These are phyloP conservation scores for Gambusia yucatana DNA, from an alignment of 2,797 vertebrate genomes.

Conservation along the genomic window DNA sequence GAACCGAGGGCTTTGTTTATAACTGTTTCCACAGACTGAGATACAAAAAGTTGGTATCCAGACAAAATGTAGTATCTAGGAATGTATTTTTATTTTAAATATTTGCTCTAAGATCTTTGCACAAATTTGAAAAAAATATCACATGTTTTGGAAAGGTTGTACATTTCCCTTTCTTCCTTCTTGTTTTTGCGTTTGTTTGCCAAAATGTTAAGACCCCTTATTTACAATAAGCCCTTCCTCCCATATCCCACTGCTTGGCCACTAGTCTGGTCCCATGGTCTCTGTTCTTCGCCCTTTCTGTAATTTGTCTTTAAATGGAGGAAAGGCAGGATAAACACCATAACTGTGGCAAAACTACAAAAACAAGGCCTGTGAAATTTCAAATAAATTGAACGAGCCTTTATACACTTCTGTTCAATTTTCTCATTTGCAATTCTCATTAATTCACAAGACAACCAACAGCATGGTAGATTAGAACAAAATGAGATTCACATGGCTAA, in stretches of 20 bases:
- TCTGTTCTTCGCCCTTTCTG: constrained; percentile 54
- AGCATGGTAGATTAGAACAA: background rate
- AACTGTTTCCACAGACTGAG: constrained; percentile 42
- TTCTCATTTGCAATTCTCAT: background rate
- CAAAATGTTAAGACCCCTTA: constrained; percentile 63
- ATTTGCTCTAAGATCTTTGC: constrained; percentile 37
- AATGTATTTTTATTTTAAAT: constrained; percentile 47
- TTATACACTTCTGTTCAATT: constrained; percentile 5
- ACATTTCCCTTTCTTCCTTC: constrained; percentile 20
- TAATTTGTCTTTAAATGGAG: constrained; percentile 82
- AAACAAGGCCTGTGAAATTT: constrained; percentile 74
- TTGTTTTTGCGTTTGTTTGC: constrained; percentile 30
- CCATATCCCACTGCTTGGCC: constrained; percentile 51
- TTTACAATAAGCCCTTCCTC: constrained; percentile 67
- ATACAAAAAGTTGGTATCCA: constrained; percentile 5
- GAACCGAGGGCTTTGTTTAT: constrained; percentile 46
- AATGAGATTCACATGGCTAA: background rate
- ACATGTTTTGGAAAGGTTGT: constrained; percentile 18
- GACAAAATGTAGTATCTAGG: constrained; percentile 10
- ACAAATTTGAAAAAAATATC: background rate
- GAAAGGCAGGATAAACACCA: constrained; percentile 61
- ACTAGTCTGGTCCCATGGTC: constrained; percentile 54
- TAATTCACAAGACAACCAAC: background rate
- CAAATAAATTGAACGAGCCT: constrained; percentile 68
- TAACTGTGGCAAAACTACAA: constrained; percentile 79